A percentile compares a stretch with the other conserved stretches of the same genome.
These are phyloP conservation scores for Lymantria dispar DNA, from an alignment of 2,888 invertebrate species.

Conservation along the genomic window DNA sequence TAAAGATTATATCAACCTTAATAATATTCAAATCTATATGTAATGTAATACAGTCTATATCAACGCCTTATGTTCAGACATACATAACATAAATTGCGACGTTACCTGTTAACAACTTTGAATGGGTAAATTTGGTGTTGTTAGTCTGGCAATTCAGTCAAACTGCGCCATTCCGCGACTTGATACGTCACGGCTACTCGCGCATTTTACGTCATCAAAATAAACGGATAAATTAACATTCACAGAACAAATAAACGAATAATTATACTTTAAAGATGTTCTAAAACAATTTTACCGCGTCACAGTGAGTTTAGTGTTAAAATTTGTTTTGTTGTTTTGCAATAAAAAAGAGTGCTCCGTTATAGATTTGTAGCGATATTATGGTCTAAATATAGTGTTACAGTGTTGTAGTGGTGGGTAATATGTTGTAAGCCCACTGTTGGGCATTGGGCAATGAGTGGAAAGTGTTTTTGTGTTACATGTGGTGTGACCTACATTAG, in stretches of 20 bases:
- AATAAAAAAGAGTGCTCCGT: slow-evolving; percentile 17
- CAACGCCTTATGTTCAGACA: no score
- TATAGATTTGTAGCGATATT: slow-evolving; percentile 14
- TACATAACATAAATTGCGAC: not conserved
- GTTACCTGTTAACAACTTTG: not conserved
- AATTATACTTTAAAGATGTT: slow-evolving; percentile 11
- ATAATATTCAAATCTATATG: no score
- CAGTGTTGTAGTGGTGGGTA: slow-evolving; percentile 1
- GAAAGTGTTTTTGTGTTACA: slow-evolving; percentile 15
- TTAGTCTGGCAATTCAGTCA: slow-evolving; percentile 43
- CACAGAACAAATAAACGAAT: slow-evolving; percentile 17
- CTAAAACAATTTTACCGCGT: not conserved
- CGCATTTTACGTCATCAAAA: slow-evolving; percentile 48
- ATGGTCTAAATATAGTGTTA: slow-evolving; percentile 13
- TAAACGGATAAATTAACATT: slow-evolving; percentile 42
- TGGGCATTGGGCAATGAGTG: slow-evolving; percentile 1
- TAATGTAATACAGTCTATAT: no score
- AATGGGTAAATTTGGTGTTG: slow-evolving; percentile 5
- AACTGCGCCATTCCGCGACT: slow-evolving; percentile 67
- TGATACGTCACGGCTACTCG: slow-evolving; percentile 39
- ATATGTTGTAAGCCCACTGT: not conserved
- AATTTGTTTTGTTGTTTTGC: slow-evolving; percentile 16
- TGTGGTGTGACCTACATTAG: slow-evolving; percentile 30
- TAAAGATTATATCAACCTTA: no score
- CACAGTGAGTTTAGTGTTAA: slow-evolving; percentile 6